Conservation (phyloP, 2,113 vertebrate species). For the Bubo blakistoni region DNA sequence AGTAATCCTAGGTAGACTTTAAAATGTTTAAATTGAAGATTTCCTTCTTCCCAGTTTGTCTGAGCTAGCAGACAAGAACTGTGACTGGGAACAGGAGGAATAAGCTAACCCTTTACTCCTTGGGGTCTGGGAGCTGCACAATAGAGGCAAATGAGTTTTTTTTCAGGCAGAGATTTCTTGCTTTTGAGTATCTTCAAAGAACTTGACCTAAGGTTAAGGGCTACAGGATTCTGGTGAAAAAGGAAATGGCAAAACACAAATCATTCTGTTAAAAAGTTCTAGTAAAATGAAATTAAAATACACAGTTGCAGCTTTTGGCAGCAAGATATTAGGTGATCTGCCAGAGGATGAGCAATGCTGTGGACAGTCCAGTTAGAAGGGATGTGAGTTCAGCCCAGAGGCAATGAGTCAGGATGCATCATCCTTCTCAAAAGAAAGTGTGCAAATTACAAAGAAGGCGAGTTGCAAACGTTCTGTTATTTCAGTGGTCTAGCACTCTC, state of each 20-base stretch:
- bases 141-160: background rate
- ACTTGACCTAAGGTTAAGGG: background rate
- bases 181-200: background rate
- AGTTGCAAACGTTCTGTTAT: background rate
- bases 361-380: background rate
- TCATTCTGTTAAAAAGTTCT: background rate
- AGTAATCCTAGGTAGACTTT: background rate
- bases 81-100: background rate
- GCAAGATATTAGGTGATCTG: background rate
- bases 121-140: background rate
- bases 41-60: background rate
- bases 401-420: conserved; percentile 1
- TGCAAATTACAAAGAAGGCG: rapidly evolving
- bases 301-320: background rate
- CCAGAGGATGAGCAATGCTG: background rate
- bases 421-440: background rate
- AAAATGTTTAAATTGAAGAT: background rate
- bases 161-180: background rate
- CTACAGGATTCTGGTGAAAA: background rate
- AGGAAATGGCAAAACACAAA: background rate
- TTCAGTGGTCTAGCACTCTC: background rate
- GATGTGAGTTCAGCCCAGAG: background rate
- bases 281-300: background rate
- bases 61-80: background rate
- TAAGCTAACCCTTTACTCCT: background rate